Percentiles rank a stretch among this genome's conserved stretches.
Conservation (phyloP, 2,113 vertebrate genomes). For the Macaca mulatta region DNA sequence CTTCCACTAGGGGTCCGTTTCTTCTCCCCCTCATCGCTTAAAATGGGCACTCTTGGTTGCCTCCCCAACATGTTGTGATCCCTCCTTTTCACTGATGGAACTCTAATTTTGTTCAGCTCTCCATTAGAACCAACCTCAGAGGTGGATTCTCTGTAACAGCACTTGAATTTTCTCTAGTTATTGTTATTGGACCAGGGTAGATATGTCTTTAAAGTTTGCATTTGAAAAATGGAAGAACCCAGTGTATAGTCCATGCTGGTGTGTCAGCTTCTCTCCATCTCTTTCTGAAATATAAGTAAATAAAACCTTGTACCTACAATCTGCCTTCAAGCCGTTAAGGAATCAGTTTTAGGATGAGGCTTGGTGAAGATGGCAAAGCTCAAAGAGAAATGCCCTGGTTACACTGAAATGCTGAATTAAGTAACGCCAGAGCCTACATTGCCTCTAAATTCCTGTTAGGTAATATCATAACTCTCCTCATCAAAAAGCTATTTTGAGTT, state of each 20-base stretch:
- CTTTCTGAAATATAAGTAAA: background rate
- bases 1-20: accelerated
- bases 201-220: background rate
- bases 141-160: background rate
- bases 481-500: background rate
- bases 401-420: background rate
- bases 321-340: accelerated
- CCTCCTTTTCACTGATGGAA: background rate
- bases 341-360: background rate
- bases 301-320: background rate
- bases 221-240: background rate
- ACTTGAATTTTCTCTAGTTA: background rate
- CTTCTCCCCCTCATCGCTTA: accelerated
- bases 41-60: background rate
- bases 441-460: background rate
- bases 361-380: background rate
- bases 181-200: background rate
- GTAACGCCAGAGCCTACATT: accelerated
- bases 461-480: background rate
- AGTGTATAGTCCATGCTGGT: background rate
- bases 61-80: accelerated
- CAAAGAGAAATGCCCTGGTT: background rate
- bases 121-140: background rate
- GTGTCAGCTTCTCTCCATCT: accelerated
- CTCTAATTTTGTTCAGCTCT: background rate